phyloP scores from a whole-genome alignment of 2,113 vertebrate species.

The Mastomys natalensis region DNA sequence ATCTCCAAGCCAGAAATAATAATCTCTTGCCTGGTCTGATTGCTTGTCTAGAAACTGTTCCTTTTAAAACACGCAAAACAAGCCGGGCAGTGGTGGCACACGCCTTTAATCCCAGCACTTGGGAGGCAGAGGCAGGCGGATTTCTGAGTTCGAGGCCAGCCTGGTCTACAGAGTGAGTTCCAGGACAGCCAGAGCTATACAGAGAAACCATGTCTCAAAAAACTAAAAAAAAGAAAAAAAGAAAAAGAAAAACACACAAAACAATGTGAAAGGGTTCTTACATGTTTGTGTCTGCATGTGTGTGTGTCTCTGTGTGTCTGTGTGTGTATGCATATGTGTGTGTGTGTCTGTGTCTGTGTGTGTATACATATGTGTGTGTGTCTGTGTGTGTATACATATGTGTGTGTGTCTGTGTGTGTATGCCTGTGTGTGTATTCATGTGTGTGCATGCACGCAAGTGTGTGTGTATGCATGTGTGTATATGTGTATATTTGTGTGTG shows the following conservation, averaged over 20 bases:
- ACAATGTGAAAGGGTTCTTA: neutral
- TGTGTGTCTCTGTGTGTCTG: neutral
- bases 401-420: neutral
- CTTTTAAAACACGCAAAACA: slow-evolving; percentile 5
- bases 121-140: too few species aligned
- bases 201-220: too few species aligned
- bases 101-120: too few species aligned
- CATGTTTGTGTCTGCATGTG: neutral
- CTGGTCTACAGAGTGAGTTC: too few species aligned
- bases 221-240: too few species aligned
- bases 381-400: neutral
- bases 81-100: too few species aligned
- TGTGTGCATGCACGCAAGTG: too few species aligned
- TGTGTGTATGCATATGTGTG: neutral
- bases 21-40: neutral
- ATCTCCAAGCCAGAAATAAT: neutral
- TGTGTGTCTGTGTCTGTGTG: neutral
- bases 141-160: too few species aligned
- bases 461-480: neutral
- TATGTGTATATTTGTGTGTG: neutral
- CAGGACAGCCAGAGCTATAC: too few species aligned
- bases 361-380: neutral
- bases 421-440: neutral
- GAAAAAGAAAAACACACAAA: too few species aligned
- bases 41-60: neutral